Percentiles rank a stretch among this genome's conserved stretches.
phyloP scores from a whole-genome alignment of 2,797 vertebrate species.

The Brachymystax lenok region DNA sequence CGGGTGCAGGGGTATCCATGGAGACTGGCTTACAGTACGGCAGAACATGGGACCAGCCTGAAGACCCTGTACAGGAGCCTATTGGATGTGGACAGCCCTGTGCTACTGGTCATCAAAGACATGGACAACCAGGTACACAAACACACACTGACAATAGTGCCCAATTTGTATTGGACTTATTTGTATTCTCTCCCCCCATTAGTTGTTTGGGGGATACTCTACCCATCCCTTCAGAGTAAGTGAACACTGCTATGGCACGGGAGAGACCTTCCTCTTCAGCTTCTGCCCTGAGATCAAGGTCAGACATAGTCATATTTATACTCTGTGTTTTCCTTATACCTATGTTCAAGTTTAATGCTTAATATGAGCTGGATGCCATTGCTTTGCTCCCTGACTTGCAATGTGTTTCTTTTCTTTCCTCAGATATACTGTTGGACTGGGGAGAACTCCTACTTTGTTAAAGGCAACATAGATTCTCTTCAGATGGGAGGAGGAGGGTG shows the following conservation, averaged over 20 bases:
- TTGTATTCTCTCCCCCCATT: background rate
- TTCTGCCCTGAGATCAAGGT: slow-evolving; percentile 97
- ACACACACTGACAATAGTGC: background rate
- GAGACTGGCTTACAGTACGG: slow-evolving; percentile 90
- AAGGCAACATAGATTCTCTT: slow-evolving; percentile 91
- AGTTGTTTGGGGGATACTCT: slow-evolving; percentile 95
- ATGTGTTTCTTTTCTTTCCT: background rate
- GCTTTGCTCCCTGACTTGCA: background rate
- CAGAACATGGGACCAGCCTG: slow-evolving; percentile 91
- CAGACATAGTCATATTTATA: background rate
- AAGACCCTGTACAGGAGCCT: slow-evolving; percentile 95
- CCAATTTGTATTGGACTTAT: background rate
- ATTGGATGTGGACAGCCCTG: slow-evolving; percentile 85
- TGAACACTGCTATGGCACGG: slow-evolving; percentile 96
- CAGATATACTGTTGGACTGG: slow-evolving; percentile 96
- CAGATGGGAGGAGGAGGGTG: slow-evolving; percentile 98
- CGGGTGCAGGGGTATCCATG: slow-evolving; percentile 93
- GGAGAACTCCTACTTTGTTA: slow-evolving; percentile 98
- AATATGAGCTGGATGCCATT: background rate
- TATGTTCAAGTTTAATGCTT: background rate
- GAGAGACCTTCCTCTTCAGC: slow-evolving; percentile 96
- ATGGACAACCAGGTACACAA: slow-evolving; percentile 88
- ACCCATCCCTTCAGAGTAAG: slow-evolving; percentile 96
- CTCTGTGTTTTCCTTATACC: background rate
- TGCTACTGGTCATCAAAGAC: slow-evolving; percentile 92